phyloP scores from a whole-genome alignment of 1,140 invertebrate genomes.

The Batillaria attramentaria region DNA sequence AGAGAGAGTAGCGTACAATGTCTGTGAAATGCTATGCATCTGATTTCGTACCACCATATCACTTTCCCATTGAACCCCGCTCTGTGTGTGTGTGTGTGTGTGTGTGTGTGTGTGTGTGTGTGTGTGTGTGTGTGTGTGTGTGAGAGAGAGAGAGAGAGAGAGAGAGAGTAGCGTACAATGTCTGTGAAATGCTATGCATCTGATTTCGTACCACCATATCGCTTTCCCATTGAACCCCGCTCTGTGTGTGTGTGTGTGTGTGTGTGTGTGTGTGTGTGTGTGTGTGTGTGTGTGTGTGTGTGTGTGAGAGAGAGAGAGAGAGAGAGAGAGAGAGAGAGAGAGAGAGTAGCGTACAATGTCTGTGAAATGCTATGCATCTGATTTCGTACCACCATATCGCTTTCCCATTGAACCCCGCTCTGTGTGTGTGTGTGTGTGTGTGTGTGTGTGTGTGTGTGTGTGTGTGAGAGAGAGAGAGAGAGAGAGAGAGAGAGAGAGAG shows the following conservation, averaged over 20 bases:
- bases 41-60: not conserved
- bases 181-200: too few species aligned
- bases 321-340: not conserved
- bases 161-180: not conserved
- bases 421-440: not conserved
- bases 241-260: not conserved
- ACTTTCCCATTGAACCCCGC: not conserved
- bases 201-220: too few species aligned
- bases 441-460: not conserved
- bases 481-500: not conserved
- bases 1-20: not conserved
- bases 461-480: not conserved
- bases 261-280: conserved; percentile 5
- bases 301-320: not conserved
- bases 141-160: not conserved
- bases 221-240: too few species aligned
- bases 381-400: not conserved
- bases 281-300: conserved; percentile 6
- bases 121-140: not conserved
- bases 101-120: not conserved
- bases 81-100: not conserved
- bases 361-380: not conserved
- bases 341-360: not conserved
- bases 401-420: not conserved
- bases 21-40: not conserved